phyloP scores from a whole-genome alignment of 2,797 vertebrate genomes.

The Hypotaenidia okinawae region DNA sequence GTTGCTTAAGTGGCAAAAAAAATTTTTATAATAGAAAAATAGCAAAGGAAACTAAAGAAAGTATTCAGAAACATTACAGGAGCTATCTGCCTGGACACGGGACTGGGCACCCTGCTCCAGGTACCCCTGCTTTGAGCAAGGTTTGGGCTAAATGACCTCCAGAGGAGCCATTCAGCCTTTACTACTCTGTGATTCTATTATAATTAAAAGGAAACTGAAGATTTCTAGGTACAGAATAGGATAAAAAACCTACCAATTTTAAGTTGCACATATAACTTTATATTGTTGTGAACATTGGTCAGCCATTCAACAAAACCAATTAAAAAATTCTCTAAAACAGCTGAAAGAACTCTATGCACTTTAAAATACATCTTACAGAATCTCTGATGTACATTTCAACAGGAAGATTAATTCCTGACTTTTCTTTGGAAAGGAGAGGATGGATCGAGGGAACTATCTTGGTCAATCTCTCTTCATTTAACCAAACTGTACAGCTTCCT shows the following conservation, averaged over 20 bases:
- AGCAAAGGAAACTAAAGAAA: background rate
- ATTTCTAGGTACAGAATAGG: background rate
- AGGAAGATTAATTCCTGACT: background rate
- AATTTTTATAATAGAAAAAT: background rate
- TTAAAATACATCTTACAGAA: background rate
- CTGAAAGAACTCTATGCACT: background rate
- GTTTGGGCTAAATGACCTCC: background rate
- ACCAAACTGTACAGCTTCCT: background rate
- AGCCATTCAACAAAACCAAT: background rate
- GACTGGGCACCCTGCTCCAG: background rate
- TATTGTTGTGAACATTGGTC: background rate
- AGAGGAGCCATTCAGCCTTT: background rate
- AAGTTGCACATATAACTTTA: background rate
- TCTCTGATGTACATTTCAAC: background rate
- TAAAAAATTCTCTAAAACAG: background rate
- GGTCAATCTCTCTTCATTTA: constrained; percentile 1
- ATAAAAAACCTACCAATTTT: background rate
- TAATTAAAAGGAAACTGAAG: background rate
- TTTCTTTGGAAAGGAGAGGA: constrained; percentile 22
- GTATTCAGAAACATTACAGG: background rate
- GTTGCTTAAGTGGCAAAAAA: background rate
- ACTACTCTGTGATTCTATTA: background rate
- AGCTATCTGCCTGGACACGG: background rate
- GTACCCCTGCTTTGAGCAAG: background rate
- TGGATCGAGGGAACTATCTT: background rate